Evolutionary conservation across 2,113 vertebrate genomes (phyloP).

Genomic region (Dromaius novaehollandiae): DNA sequence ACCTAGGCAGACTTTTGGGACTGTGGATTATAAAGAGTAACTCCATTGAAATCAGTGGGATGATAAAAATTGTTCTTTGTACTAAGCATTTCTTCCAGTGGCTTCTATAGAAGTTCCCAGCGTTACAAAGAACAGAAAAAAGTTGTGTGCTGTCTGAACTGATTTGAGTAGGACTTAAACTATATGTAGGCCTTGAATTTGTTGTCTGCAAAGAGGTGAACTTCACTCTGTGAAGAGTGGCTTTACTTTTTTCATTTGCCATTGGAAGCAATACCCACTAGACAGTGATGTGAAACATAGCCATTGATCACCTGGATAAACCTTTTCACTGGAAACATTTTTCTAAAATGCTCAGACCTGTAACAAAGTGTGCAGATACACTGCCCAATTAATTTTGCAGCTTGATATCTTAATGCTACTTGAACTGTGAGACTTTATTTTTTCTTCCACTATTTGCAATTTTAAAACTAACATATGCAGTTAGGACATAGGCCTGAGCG

Average conservation of each 20-base stretch:
- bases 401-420: not conserved
- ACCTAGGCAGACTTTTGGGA: not conserved
- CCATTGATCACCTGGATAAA: not conserved
- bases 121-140: not conserved
- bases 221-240: not conserved
- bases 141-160: not conserved
- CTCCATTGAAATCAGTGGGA: not conserved
- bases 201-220: not conserved
- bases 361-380: not conserved
- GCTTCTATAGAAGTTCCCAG: not conserved
- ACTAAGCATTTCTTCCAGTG: not conserved
- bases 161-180: not conserved
- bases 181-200: not conserved
- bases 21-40: not conserved
- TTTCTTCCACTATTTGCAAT: not conserved
- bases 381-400: not conserved
- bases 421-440: not conserved
- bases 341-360: not conserved
- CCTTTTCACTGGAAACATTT: not conserved
- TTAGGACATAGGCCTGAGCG: accelerated
- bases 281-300: not conserved
- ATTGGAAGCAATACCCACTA: not conserved
- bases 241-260: not conserved
- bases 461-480: not conserved
- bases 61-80: not conserved